phyloP scores from a whole-genome alignment of 2,888 invertebrate genomes.

The Cartodere bifasciata region DNA sequence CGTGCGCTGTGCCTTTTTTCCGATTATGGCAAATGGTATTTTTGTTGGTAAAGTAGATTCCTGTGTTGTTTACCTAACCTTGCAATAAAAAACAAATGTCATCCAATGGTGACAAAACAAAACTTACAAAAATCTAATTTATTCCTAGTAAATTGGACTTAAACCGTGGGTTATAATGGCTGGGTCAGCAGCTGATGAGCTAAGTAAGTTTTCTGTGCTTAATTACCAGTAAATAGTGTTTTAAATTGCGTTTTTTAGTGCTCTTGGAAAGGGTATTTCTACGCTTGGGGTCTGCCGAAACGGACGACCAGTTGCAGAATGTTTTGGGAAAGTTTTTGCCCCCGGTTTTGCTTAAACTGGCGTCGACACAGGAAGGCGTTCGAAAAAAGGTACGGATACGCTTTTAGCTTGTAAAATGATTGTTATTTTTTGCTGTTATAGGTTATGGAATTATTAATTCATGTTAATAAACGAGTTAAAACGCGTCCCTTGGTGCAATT shows the following conservation, averaged over 20 bases:
- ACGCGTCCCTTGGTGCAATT: slow-evolving; percentile 72
- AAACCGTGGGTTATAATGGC: too few relatives aligned
- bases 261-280: slow-evolving; percentile 81
- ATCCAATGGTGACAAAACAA: background rate
- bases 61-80: too few relatives aligned
- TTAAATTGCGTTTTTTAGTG: slow-evolving; percentile 40
- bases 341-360: slow-evolving; percentile 81
- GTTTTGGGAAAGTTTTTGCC: slow-evolving; percentile 72
- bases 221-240: slow-evolving; percentile 10
- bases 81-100: too few relatives aligned
- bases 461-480: slow-evolving; percentile 82
- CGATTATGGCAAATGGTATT: too few relatives aligned
- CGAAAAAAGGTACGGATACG: slow-evolving; percentile 33
- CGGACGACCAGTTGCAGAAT: slow-evolving; percentile 77
- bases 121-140: background rate
- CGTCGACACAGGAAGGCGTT: slow-evolving; percentile 76
- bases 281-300: slow-evolving; percentile 76
- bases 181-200: too few relatives aligned
- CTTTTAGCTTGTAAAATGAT: background rate
- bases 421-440: slow-evolving; percentile 27
- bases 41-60: too few relatives aligned
- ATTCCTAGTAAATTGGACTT: too few relatives aligned
- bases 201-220: too few relatives aligned
- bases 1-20: too few relatives aligned
- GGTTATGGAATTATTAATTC: slow-evolving; percentile 86